Evolutionary conservation across 2,113 vertebrate species (phyloP).

Genomic region (Pycnonotus jocosus): DNA sequence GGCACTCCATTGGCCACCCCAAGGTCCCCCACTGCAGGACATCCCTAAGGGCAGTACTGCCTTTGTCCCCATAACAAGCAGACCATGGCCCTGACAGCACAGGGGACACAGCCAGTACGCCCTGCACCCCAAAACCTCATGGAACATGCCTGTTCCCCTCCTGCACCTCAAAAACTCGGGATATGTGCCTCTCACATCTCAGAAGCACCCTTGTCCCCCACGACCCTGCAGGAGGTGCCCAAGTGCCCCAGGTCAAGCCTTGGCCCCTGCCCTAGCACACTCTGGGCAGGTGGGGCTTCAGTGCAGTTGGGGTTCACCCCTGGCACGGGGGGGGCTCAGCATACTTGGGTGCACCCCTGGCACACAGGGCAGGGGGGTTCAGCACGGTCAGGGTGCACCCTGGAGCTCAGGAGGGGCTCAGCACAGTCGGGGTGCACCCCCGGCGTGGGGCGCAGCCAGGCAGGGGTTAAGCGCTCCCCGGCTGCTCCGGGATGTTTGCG

Average conservation of each 20-base stretch:
- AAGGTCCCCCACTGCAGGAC: rapidly evolving
- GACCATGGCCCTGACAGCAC: not conserved
- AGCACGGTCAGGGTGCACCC: not conserved
- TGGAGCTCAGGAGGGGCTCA: not conserved
- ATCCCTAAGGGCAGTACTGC: not conserved
- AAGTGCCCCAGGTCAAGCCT: not conserved
- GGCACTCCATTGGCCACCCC: not conserved
- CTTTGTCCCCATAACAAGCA: not conserved
- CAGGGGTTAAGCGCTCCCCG: slow-evolving; percentile 46
- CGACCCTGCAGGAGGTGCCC: rapidly evolving
- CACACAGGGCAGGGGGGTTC: not conserved
- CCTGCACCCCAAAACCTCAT: not conserved
- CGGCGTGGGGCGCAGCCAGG: not conserved
- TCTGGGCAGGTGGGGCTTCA: rapidly evolving
- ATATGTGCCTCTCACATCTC: not conserved
- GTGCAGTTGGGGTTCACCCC: not conserved
- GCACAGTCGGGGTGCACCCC: not conserved
- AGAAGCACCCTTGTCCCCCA: not conserved
- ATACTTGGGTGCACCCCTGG: not conserved
- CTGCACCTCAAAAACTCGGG: not conserved
- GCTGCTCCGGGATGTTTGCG: slow-evolving; percentile 58
- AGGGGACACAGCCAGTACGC: not conserved
- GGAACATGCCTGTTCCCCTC: not conserved
- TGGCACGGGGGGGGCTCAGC: not conserved
- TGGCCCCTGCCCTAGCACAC: not conserved